These are phyloP conservation scores for Nymphalis polychloros DNA, from an alignment of 2,888 invertebrate species.

Conservation along the genomic window DNA sequence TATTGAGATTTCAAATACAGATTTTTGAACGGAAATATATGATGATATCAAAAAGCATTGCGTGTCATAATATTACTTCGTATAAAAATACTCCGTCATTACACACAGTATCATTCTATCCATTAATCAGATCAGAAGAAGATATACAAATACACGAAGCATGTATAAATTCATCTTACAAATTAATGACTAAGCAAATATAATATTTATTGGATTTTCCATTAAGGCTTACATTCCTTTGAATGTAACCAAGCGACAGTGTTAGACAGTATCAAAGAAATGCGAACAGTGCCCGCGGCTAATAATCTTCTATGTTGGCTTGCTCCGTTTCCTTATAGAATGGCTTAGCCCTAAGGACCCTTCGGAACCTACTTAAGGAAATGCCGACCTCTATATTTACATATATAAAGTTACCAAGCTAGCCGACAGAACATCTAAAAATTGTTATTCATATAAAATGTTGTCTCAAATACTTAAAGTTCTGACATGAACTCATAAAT, in stretches of 20 bases:
- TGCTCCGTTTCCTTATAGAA: slow-evolving; percentile 47
- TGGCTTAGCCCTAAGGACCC: slow-evolving; percentile 29
- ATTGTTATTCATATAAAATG: neutral
- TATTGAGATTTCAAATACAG: neutral
- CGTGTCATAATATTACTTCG: neutral
- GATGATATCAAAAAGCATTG: neutral
- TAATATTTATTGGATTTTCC: slow-evolving; percentile 16
- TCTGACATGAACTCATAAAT: neutral
- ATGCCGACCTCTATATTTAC: slow-evolving; percentile 10
- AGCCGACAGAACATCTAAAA: neutral
- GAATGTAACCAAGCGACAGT: slow-evolving; percentile 19
- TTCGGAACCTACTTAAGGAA: slow-evolving; percentile 28
- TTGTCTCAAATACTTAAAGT: neutral
- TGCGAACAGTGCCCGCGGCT: slow-evolving; percentile 46
- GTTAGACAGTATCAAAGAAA: slow-evolving; percentile 42
- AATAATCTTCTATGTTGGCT: slow-evolving; percentile 51
- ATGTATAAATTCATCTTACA: slow-evolving; percentile 9
- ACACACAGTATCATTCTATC: slow-evolving; percentile 10
- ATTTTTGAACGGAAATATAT: neutral
- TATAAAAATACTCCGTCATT: slow-evolving; percentile 3
- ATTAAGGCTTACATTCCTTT: slow-evolving; percentile 22
- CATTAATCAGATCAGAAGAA: slow-evolving; percentile 10
- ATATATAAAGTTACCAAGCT: neutral
- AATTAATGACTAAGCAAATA: slow-evolving; percentile 3
- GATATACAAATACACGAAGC: slow-evolving; percentile 1